Conservation (phyloP, 2,888 invertebrate species). For the Andrena bucephala region DNA sequence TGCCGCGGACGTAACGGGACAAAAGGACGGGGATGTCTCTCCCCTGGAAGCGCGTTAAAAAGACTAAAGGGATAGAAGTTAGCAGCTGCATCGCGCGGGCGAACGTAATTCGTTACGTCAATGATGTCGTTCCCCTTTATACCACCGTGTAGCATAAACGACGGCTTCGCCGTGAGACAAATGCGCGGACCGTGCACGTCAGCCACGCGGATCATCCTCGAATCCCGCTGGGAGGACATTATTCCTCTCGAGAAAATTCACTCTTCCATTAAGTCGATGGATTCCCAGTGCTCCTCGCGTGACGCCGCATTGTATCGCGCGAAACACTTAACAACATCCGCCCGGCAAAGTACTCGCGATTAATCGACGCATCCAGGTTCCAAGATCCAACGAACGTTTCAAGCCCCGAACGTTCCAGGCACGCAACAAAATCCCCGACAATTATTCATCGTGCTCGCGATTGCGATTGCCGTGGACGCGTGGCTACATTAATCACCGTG, state of each 20-base stretch:
- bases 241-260: neutral
- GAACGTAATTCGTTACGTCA: conserved; percentile 7
- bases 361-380: too few species aligned
- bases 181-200: neutral
- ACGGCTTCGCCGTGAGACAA: neutral
- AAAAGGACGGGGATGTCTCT: neutral
- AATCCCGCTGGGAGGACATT: neutral
- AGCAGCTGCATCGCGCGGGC: neutral
- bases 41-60: neutral
- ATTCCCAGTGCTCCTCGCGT: too few species aligned
- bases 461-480: conserved; percentile 35
- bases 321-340: too few species aligned
- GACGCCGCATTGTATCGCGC: too few species aligned
- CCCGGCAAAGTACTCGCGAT: too few species aligned
- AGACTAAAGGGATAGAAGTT: conserved; percentile 14
- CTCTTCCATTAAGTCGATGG: neutral
- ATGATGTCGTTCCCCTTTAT: neutral
- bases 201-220: too few species aligned
- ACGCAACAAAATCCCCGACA: conserved; percentile 4
- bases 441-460: conserved; percentile 24
- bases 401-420: neutral
- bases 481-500: conserved; percentile 62
- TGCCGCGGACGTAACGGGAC: neutral
- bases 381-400: neutral
- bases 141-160: neutral